Conservation (phyloP, 2,888 invertebrate genomes). For the Himalopsyche anomala region DNA sequence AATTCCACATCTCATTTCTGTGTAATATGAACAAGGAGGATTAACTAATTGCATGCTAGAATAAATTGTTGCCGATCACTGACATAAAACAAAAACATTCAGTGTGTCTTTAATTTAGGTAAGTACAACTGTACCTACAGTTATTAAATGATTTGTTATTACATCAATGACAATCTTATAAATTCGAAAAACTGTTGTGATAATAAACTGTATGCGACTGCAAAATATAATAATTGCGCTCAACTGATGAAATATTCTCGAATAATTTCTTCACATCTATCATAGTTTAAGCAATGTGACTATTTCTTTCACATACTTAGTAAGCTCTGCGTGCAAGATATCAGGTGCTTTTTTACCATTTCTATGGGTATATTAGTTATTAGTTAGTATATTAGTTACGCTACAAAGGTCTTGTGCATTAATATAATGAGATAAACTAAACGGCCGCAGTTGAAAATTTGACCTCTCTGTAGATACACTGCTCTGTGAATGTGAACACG, state of each 20-base stretch:
- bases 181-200: not conserved
- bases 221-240: not conserved
- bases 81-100: too few relatives aligned
- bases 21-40: too few relatives aligned
- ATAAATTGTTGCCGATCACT: too few relatives aligned
- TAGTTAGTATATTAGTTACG: not conserved
- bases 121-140: not conserved
- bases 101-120: not conserved
- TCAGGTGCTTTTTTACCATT: slow-evolving; percentile 23
- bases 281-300: not conserved
- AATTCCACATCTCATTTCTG: too few relatives aligned
- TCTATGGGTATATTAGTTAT: too few relatives aligned
- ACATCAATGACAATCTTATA: not conserved
- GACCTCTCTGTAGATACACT: slow-evolving; percentile 57
- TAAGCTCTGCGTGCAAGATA: slow-evolving; percentile 5
- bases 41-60: too few relatives aligned
- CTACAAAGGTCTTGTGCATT: slow-evolving; percentile 46
- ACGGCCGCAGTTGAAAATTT: slow-evolving; percentile 60
- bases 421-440: slow-evolving; percentile 55
- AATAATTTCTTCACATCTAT: slow-evolving; percentile 6
- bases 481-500: slow-evolving; percentile 43
- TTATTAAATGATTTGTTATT: not conserved
- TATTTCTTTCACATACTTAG: not conserved
- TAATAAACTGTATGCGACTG: not conserved
- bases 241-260: not conserved